Conservation (phyloP, 2,797 vertebrate genomes). For the Holocentrus rufus region DNA sequence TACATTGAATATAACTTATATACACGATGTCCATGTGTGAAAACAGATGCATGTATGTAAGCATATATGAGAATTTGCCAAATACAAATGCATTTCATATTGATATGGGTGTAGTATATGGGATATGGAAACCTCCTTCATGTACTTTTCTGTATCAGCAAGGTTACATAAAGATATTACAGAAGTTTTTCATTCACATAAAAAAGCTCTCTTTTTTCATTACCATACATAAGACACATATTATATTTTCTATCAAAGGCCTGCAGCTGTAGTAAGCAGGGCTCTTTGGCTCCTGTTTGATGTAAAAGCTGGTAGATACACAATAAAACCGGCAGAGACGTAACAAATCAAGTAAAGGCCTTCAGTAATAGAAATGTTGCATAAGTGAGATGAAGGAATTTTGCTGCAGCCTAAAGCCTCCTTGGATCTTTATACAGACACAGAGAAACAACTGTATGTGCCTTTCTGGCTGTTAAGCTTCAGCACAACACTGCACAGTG, state of each 20-base stretch:
- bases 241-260: background rate
- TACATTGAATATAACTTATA: too few species aligned
- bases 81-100: too few species aligned
- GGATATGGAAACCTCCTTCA: too few species aligned
- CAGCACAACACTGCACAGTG: conserved; percentile 18
- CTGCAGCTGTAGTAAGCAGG: background rate
- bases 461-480: conserved; percentile 14
- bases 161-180: too few species aligned
- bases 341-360: conserved; percentile 31
- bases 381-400: background rate
- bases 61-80: too few species aligned
- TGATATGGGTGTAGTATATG: too few species aligned
- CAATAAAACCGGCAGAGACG: conserved; percentile 1
- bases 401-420: background rate
- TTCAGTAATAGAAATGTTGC: conserved; percentile 18
- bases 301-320: conserved; percentile 28
- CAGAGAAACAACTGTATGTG: conserved; percentile 24
- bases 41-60: too few species aligned
- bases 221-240: background rate
- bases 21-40: too few species aligned
- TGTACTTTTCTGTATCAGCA: too few species aligned
- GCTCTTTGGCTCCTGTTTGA: conserved; percentile 34
- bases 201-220: background rate
- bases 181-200: background rate
- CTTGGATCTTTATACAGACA: conserved; percentile 4